Percentiles rank a stretch among this genome's conserved stretches.
Conservation (phyloP, 1,140 invertebrate species). For the Bombus soroeensis region DNA sequence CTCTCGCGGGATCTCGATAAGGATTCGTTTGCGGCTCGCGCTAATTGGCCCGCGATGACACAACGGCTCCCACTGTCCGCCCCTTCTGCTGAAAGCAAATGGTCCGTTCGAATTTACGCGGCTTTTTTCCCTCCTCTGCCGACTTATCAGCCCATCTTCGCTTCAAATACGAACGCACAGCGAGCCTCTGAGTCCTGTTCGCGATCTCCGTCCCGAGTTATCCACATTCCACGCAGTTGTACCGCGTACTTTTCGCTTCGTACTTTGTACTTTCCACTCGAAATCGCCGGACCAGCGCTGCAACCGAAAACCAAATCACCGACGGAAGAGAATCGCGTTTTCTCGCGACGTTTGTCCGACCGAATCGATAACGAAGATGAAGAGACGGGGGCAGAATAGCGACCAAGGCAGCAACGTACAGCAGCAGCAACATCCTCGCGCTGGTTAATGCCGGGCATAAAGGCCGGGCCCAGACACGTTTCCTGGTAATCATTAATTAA, state of each 20-base stretch:
- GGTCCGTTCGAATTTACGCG: conserved; percentile 46
- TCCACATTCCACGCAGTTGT: neutral
- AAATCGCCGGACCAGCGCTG: too few species aligned
- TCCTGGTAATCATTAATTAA: conserved; percentile 82
- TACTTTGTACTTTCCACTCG: too few species aligned
- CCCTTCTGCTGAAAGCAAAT: conserved; percentile 27
- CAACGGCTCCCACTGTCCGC: conserved; percentile 42
- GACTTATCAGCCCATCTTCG: conserved; percentile 8
- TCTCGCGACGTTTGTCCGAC: neutral
- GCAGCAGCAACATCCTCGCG: conserved; percentile 30
- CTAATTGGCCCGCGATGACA: conserved; percentile 75
- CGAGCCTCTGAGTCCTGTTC: neutral
- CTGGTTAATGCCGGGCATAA: conserved; percentile 69
- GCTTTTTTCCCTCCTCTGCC: conserved; percentile 28
- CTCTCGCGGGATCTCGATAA: conserved; percentile 14
- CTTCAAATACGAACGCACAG: neutral
- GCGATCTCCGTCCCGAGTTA: neutral
- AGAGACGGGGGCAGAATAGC: neutral
- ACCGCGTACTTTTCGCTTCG: too few species aligned
- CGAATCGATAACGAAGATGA: neutral
- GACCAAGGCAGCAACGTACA: neutral
- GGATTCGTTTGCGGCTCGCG: conserved; percentile 70
- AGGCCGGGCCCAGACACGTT: conserved; percentile 76
- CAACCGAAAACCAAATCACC: too few species aligned
- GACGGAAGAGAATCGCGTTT: too few species aligned